Conservation (phyloP, 2,113 vertebrate genomes). For the Baryphthengus martii region DNA sequence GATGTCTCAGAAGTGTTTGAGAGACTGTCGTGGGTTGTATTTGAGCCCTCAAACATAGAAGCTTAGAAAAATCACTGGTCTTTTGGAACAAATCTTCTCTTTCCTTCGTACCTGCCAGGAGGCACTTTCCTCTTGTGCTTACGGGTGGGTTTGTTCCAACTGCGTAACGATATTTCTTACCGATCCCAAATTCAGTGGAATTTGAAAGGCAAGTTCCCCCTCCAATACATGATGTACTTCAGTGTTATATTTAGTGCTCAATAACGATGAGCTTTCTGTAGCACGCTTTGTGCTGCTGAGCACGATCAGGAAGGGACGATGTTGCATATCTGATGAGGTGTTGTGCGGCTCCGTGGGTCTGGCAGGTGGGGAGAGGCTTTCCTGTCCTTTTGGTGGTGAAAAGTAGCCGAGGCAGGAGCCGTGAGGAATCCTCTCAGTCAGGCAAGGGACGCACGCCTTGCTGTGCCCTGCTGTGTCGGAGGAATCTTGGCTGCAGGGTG, state of each 20-base stretch:
- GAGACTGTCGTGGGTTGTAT: neutral
- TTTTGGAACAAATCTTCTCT: neutral
- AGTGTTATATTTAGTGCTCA: neutral
- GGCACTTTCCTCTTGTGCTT: neutral
- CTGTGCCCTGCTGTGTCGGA: slow-evolving; percentile 21
- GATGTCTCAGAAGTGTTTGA: neutral
- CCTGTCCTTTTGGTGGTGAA: slow-evolving; percentile 64
- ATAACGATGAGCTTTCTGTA: neutral
- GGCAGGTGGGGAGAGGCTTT: rapidly evolving
- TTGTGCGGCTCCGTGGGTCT: neutral
- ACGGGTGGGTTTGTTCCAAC: neutral
- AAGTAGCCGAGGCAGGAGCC: slow-evolving; percentile 23
- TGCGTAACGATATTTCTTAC: rapidly evolving
- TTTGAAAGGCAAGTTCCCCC: neutral
- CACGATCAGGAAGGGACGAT: rapidly evolving
- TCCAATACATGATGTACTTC: rapidly evolving
- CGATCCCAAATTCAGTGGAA: neutral
- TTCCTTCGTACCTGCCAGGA: neutral
- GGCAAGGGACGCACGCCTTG: neutral
- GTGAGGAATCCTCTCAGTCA: neutral
- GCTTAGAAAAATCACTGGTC: neutral
- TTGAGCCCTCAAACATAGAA: neutral
- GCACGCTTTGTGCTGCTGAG: neutral
- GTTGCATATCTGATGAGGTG: rapidly evolving
- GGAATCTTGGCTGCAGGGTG: slow-evolving; percentile 51